Evolutionary conservation across 2,113 vertebrate species (phyloP).

Genomic region (Melanostigma gelatinosum): DNA sequence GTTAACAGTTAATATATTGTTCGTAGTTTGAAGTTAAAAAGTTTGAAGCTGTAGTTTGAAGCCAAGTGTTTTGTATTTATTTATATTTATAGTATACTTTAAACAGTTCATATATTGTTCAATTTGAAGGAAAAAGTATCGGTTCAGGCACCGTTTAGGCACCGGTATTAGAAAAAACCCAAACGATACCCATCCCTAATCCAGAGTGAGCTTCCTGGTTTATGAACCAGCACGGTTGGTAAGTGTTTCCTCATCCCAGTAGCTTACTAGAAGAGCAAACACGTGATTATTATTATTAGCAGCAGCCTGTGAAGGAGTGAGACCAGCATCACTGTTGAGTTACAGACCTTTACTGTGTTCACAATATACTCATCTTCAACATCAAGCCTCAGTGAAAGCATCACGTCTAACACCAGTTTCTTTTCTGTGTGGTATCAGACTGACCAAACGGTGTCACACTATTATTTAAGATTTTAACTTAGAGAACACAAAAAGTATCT

Average conservation of each 20-base stretch:
- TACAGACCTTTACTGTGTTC: neutral
- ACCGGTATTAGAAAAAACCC: too few species aligned
- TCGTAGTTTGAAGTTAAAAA: too few species aligned
- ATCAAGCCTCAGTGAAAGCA: neutral
- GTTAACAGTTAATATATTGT: too few species aligned
- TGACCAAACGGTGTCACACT: neutral
- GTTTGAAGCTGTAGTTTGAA: too few species aligned
- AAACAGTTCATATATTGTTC: too few species aligned
- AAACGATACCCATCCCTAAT: neutral
- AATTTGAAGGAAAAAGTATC: too few species aligned
- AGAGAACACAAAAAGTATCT: neutral
- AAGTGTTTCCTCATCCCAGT: neutral
- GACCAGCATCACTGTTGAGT: neutral
- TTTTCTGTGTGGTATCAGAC: too few species aligned
- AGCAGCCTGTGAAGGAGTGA: neutral
- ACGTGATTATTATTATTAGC: slow-evolving; percentile 1
- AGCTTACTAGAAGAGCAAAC: neutral
- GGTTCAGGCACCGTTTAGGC: too few species aligned
- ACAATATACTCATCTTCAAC: neutral
- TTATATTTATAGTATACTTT: too few species aligned
- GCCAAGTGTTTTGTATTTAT: too few species aligned
- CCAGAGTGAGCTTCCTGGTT: neutral
- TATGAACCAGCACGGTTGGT: neutral
- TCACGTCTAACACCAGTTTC: neutral
- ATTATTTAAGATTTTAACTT: neutral